phyloP scores from a whole-genome alignment of 2,888 invertebrate species.

The Halictus quadricinctus region DNA sequence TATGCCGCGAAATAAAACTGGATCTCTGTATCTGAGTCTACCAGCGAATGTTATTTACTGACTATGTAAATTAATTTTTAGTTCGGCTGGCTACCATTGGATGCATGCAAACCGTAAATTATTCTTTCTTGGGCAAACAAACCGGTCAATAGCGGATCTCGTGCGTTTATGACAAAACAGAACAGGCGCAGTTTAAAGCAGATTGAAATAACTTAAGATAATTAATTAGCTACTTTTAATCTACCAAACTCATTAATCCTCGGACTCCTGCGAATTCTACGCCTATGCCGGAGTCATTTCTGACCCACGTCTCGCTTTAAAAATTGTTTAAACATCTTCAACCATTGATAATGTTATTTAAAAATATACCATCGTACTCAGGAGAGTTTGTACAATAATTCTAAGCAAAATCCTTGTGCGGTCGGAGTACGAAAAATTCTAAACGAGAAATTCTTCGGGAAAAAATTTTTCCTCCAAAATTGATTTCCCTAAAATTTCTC shows the following conservation, averaged over 20 bases:
- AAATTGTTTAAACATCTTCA: too few species aligned
- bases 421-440: too few species aligned
- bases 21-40: neutral
- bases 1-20: conserved; percentile 23
- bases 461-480: neutral
- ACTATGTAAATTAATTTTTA: neutral
- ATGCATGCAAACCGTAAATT: neutral
- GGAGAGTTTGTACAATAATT: too few species aligned
- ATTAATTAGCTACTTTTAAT: neutral
- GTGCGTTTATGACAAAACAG: neutral
- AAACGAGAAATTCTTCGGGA: too few species aligned
- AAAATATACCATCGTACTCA: too few species aligned
- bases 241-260: too few species aligned
- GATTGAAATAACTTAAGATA: neutral
- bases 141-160: neutral
- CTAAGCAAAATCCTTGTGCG: too few species aligned
- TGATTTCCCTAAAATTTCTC: neutral
- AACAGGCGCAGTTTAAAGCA: neutral
- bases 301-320: too few species aligned
- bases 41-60: neutral
- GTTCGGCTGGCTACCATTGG: neutral
- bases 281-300: too few species aligned
- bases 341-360: too few species aligned
- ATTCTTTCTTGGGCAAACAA: neutral
- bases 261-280: too few species aligned